Percentiles rank a stretch among this genome's conserved stretches.
Evolutionary conservation across 1,140 invertebrate species (phyloP).

Genomic region (Heliconius nattereri): DNA sequence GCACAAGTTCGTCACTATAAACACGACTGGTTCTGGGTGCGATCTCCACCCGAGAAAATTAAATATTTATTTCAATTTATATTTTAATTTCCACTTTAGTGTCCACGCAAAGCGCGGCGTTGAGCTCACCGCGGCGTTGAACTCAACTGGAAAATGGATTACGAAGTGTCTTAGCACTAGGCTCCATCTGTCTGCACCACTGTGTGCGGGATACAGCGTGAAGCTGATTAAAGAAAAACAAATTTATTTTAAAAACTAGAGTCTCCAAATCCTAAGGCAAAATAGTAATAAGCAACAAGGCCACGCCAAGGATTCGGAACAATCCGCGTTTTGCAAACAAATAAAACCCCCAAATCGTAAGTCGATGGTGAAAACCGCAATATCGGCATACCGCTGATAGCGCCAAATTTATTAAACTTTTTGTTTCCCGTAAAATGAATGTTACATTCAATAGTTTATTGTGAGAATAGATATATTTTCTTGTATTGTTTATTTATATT

Average conservation of each 20-base stretch:
- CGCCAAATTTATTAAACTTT: conserved; percentile 19
- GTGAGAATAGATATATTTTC: background rate
- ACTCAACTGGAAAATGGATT: background rate
- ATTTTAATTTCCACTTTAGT: too few species aligned
- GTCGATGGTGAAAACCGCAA: background rate
- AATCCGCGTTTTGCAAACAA: conserved; percentile 14
- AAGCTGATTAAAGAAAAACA: too few species aligned
- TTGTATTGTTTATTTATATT: background rate
- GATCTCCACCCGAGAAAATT: too few species aligned
- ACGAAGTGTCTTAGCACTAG: background rate
- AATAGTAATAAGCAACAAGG: background rate
- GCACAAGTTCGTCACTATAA: too few species aligned
- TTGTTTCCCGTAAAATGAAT: conserved; percentile 11
- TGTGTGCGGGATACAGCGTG: background rate
- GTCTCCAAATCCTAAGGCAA: background rate
- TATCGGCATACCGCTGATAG: conserved; percentile 24
- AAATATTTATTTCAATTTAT: too few species aligned
- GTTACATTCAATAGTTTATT: background rate
- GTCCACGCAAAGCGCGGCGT: too few species aligned
- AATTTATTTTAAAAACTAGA: too few species aligned
- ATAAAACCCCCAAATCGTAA: conserved; percentile 17
- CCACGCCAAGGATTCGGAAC: conserved; percentile 12
- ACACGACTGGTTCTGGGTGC: too few species aligned
- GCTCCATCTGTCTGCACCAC: background rate
- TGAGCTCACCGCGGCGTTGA: too few species aligned